phyloP scores from a whole-genome alignment of 1,140 invertebrate genomes.

The Lysiphlebus fabarum region DNA sequence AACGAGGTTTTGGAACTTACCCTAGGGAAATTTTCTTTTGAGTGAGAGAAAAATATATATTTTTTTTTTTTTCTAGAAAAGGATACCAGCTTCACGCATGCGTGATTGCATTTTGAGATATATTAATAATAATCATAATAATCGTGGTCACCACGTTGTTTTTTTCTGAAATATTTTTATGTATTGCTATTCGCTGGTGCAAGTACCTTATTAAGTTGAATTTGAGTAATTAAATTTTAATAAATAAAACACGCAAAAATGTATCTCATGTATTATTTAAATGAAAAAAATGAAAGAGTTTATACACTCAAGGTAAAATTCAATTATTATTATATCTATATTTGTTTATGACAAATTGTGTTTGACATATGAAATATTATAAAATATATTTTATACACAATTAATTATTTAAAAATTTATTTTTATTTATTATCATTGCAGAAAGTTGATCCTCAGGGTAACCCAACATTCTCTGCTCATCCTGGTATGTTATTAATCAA shows the following conservation, averaged over 20 bases:
- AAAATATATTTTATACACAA: constrained; percentile 6
- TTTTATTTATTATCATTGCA: constrained; percentile 51
- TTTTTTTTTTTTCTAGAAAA: no score
- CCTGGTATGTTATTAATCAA: constrained; percentile 60
- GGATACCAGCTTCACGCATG: no score
- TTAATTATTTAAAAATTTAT: constrained; percentile 19
- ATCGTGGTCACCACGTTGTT: no score
- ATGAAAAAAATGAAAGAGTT: constrained; percentile 66
- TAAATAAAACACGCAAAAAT: constrained; percentile 57
- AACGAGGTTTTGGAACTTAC: no score
- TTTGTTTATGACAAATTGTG: constrained; percentile 9
- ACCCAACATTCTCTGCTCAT: constrained; percentile 84
- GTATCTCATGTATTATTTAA: constrained; percentile 75
- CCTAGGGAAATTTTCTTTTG: no score
- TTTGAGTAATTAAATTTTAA: neutral
- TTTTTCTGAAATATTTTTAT: no score
- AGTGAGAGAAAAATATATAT: no score
- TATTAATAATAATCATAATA: no score
- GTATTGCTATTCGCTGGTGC: no score
- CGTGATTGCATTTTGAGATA: no score
- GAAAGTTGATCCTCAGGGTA: constrained; percentile 72
- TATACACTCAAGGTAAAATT: constrained; percentile 68
- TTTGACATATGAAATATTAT: neutral
- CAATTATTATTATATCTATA: constrained; percentile 9
- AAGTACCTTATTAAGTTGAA: neutral